phyloP scores from a whole-genome alignment of 2,888 invertebrate species.

The Hirtodrosophila duncani region DNA sequence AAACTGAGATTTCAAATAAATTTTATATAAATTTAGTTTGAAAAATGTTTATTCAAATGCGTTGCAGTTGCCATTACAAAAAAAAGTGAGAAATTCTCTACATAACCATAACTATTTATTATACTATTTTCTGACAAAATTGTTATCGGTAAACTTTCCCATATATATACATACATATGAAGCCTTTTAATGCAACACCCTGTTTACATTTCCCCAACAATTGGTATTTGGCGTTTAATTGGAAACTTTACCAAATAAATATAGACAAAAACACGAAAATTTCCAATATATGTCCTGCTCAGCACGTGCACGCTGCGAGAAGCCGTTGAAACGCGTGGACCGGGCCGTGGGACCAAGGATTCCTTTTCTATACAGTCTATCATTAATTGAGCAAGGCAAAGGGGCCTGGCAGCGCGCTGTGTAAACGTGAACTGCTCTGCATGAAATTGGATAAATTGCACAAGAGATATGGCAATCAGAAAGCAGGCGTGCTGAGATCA shows the following conservation, averaged over 20 bases:
- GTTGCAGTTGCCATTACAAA: too few species aligned
- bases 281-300: constrained; percentile 78
- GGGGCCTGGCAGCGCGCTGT: constrained; percentile 23
- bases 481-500: constrained; percentile 29
- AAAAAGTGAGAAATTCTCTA: too few species aligned
- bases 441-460: constrained; percentile 51
- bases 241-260: constrained; percentile 71
- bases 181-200: constrained; percentile 5
- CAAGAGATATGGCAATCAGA: constrained; percentile 16
- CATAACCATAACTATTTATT: too few species aligned
- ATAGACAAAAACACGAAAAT: constrained; percentile 67
- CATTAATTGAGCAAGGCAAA: background rate
- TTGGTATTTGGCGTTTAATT: constrained; percentile 66
- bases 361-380: too few species aligned
- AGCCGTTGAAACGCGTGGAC: constrained; percentile 8
- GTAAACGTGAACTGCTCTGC: constrained; percentile 43
- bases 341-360: constrained; percentile 37
- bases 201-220: constrained; percentile 23
- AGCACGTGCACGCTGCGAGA: constrained; percentile 71
- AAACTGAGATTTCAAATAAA: too few species aligned
- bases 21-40: too few species aligned
- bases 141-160: too few species aligned
- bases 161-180: too few species aligned
- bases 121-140: too few species aligned
- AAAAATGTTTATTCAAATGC: too few species aligned